Evolutionary conservation across 2,888 invertebrate species (phyloP).

Genomic region (Oscheius onirici): DNA sequence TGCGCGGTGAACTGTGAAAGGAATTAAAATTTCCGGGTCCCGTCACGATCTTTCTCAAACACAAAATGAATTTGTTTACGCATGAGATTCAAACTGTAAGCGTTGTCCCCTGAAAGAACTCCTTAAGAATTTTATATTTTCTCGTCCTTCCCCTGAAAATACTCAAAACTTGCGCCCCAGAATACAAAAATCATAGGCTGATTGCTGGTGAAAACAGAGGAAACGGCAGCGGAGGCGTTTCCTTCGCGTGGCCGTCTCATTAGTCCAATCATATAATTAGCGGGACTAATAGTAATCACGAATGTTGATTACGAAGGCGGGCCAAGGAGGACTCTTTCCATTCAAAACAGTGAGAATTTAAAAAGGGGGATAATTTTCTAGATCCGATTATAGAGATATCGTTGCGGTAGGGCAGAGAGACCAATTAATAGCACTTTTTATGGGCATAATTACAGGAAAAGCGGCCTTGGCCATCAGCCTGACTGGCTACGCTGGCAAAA

Average conservation of each 20-base stretch:
- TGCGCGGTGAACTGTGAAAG: no score
- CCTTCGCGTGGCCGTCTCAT: slow-evolving; percentile 32
- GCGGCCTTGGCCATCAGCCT: slow-evolving; percentile 30
- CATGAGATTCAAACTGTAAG: no score
- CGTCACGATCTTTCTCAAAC: no score
- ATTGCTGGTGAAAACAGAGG: not conserved
- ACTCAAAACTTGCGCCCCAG: no score
- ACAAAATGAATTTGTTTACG: no score
- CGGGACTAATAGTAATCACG: slow-evolving; percentile 34
- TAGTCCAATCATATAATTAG: slow-evolving; percentile 33
- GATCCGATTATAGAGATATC: not conserved
- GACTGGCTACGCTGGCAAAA: not conserved
- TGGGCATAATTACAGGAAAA: slow-evolving; percentile 30
- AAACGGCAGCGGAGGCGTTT: slow-evolving; percentile 7
- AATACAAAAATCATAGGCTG: no score
- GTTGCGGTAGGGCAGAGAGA: not conserved
- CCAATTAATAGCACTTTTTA: slow-evolving; percentile 23
- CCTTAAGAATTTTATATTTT: no score
- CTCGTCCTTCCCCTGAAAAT: no score
- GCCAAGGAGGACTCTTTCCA: not conserved
- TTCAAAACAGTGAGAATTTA: not conserved
- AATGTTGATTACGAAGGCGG: slow-evolving; percentile 24
- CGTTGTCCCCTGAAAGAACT: no score
- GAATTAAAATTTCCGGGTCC: no score
- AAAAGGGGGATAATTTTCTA: no score